Evolutionary conservation across 35 echinoderm and acorn worm genomes (phyloP).

Genomic region (Chiridota heheva): DNA sequence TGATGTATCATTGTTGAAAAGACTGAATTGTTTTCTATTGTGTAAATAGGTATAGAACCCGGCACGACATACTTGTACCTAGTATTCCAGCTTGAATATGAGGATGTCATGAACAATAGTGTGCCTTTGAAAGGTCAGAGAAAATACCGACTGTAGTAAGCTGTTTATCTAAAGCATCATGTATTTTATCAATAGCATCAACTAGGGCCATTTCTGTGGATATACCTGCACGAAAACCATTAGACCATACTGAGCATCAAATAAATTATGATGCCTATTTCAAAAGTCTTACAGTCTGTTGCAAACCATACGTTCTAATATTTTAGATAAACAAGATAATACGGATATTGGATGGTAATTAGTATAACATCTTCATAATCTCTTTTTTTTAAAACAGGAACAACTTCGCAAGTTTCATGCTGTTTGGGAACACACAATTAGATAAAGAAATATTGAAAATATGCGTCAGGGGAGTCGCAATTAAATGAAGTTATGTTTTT

Average conservation of each 20-base stretch:
- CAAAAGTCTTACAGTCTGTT: background rate
- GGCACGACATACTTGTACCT: too few relatives aligned
- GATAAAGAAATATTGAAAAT: background rate
- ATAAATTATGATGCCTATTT: background rate
- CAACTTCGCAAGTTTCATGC: background rate
- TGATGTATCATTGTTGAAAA: too few relatives aligned
- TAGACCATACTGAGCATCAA: too few relatives aligned
- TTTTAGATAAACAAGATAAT: background rate
- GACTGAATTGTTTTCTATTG: too few relatives aligned
- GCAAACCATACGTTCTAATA: background rate
- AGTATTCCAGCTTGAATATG: constrained; percentile 1
- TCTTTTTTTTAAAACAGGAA: background rate
- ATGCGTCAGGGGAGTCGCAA: background rate
- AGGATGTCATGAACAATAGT: background rate
- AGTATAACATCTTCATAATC: background rate
- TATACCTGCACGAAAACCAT: constrained; percentile 6
- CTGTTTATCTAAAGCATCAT: background rate
- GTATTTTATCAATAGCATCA: constrained; percentile 3
- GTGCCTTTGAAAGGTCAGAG: background rate
- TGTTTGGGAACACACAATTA: background rate
- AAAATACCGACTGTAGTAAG: background rate
- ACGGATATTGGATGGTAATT: constrained; percentile 10
- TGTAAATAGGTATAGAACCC: too few relatives aligned
- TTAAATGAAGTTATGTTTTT: background rate
- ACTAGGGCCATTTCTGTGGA: background rate